These are phyloP conservation scores for Noctuana brunneofusca DNA, from an alignment of 2,888 invertebrate species.

Conservation along the genomic window DNA sequence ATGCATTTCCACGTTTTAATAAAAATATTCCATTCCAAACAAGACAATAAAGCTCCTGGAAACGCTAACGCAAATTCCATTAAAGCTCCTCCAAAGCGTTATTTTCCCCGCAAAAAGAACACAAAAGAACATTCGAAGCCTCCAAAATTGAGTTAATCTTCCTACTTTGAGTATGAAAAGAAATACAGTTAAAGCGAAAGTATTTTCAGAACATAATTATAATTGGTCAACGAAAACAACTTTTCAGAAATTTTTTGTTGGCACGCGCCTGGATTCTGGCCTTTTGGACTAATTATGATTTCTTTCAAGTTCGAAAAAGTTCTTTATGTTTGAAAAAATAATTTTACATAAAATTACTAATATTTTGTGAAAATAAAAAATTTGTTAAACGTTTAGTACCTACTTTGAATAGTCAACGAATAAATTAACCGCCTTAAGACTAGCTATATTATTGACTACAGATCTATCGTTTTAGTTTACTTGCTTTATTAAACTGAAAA, in stretches of 20 bases:
- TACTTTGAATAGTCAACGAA: too few species aligned
- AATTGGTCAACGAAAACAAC: constrained; percentile 6
- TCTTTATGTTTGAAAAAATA: too few species aligned
- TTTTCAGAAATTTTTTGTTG: background rate
- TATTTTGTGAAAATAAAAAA: too few species aligned
- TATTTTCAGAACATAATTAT: constrained; percentile 21
- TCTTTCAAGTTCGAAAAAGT: background rate
- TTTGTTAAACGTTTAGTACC: too few species aligned
- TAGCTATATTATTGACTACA: too few species aligned
- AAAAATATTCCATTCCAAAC: constrained; percentile 1
- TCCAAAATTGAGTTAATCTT: constrained; percentile 66
- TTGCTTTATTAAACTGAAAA: too few species aligned
- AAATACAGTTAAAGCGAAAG: constrained; percentile 30
- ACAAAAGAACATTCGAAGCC: constrained; percentile 56
- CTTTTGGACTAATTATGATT: background rate
- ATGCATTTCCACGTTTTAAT: background rate
- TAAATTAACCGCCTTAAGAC: too few species aligned
- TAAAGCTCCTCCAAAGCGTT: constrained; percentile 52
- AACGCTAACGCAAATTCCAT: constrained; percentile 51
- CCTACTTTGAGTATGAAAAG: constrained; percentile 37
- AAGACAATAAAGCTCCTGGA: constrained; percentile 11
- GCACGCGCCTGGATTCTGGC: background rate
- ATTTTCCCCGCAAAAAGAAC: constrained; percentile 43
- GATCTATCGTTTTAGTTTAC: too few species aligned
- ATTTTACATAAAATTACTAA: too few species aligned